Evolutionary conservation across 2,888 invertebrate species (phyloP), one percentile per base, ranked within the genome.

Genomic region (Stenichneumon culpator): DNA sequence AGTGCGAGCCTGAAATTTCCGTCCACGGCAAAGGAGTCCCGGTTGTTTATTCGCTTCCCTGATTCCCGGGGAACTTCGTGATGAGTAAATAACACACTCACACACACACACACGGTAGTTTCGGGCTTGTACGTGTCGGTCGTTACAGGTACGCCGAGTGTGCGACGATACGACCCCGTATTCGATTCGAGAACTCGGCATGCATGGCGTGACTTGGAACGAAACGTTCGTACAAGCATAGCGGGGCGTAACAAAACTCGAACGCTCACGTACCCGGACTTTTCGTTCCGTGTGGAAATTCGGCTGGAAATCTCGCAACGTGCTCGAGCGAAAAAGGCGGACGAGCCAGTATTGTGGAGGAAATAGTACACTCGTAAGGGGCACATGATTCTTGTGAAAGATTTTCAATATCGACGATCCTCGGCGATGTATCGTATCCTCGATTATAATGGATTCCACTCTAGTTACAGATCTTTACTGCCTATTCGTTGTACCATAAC

Each of bases 31-130:
- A 60, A 80, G 72, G 72, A 54, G 36, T n/a, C 11, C 72, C 50
- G 65, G 52, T 77, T 77, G 72, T 81, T 84, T 77, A 68, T 63
- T 36, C 60, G 60, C 36, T 54, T 77, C 60, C 67, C 60, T 60
- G 72, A 68, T 68, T 28, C 60, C 39, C 6, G 16, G 39, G 47
- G 14, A 68, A 80, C 47, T 60, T 65, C n/a, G 47, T 54, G 65
- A 84, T 65, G 67, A 25, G 69, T 63, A 77, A 80, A 77, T 60
- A 77, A 54, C 67, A 60, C 32, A 68, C 16, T 25, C 11, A 16
- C 67, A 39, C 39, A 39, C 11, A 39, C 32, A 54, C 73, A 28
- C 25, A 57, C 54, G 25, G 36, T 52, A 65, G 63, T 32, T 19
- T 22, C 22, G 25, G 14, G 5, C 16, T 67, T 47, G 54, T 44